Evolutionary conservation across 2,113 vertebrate species (phyloP).

Genomic region (Ifrita kowaldi): DNA sequence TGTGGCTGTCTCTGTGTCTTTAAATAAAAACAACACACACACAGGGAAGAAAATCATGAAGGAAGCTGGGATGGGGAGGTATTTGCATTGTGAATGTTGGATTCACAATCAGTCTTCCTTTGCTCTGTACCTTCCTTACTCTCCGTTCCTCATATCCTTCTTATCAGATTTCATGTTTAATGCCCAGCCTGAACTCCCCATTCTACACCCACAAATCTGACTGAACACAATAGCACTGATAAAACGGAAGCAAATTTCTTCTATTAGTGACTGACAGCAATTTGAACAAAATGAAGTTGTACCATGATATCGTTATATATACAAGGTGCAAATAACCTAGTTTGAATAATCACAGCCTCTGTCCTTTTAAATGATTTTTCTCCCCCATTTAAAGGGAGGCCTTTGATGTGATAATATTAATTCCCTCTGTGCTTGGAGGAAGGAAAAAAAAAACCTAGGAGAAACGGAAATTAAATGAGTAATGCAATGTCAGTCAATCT

Average conservation of each 20-base stretch:
- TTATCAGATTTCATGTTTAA: conserved; percentile 88
- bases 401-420: conserved; percentile 98
- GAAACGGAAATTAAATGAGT: conserved; percentile 95
- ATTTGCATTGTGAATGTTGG: conserved; percentile 76
- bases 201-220: conserved; percentile 62
- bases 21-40: conserved; percentile 7
- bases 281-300: conserved; percentile 97
- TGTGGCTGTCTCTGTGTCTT: not conserved
- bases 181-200: conserved; percentile 67
- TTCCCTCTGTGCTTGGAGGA: conserved; percentile 83
- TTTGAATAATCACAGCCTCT: conserved; percentile 94
- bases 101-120: conserved; percentile 71
- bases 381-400: conserved; percentile 86
- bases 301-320: conserved; percentile 82
- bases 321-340: conserved; percentile 90
- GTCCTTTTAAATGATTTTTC: conserved; percentile 97
- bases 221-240: conserved; percentile 85
- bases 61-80: not conserved
- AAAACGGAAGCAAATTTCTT: conserved; percentile 91
- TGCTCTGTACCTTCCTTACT: conserved; percentile 73
- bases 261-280: conserved; percentile 92
- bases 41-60: not conserved
- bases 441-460: conserved; percentile 71
- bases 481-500: conserved; percentile 92
- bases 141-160: conserved; percentile 78